These are phyloP conservation scores for Hormaphis cornu DNA, from an alignment of 1,140 invertebrate genomes.

Conservation along the genomic window DNA sequence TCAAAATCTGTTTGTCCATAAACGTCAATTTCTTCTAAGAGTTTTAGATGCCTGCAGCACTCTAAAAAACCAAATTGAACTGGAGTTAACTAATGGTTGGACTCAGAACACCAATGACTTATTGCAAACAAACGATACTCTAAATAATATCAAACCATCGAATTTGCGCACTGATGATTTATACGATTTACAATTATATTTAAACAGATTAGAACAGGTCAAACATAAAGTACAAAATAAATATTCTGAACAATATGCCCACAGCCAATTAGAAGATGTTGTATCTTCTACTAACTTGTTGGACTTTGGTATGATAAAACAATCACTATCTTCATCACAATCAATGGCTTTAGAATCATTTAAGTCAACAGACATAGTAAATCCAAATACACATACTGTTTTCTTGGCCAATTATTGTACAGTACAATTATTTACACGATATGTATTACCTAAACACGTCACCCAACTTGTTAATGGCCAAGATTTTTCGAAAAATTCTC, in stretches of 20 bases:
- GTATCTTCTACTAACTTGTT: constrained; percentile 19
- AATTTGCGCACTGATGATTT: constrained; percentile 30
- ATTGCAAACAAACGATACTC: constrained; percentile 52
- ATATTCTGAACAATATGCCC: constrained; percentile 61
- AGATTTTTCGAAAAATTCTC: constrained; percentile 13
- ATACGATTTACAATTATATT: constrained; percentile 30
- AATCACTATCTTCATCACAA: constrained; percentile 18
- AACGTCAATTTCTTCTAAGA: constrained; percentile 59
- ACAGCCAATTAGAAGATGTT: constrained; percentile 60
- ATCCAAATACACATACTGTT: constrained; percentile 47
- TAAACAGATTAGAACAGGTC: constrained; percentile 18
- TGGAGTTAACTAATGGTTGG: constrained; percentile 54
- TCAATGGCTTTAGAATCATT: constrained; percentile 5
- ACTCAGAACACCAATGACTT: constrained; percentile 49
- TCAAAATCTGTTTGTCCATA: constrained; percentile 53
- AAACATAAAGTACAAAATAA: constrained; percentile 47
- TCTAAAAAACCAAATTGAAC: constrained; percentile 60
- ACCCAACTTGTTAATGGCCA: constrained; percentile 6
- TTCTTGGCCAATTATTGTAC: constrained; percentile 65
- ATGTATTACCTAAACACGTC: constrained; percentile 50
- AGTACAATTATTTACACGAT: constrained; percentile 60
- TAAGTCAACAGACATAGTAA: neutral
- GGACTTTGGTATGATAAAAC: constrained; percentile 23
- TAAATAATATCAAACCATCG: constrained; percentile 38
- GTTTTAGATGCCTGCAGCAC: constrained; percentile 63